Evolutionary conservation across 2,888 invertebrate genomes (phyloP), one percentile per base, ranked within the genome.

Genomic region (Ommatoiulus sabulosus): DNA sequence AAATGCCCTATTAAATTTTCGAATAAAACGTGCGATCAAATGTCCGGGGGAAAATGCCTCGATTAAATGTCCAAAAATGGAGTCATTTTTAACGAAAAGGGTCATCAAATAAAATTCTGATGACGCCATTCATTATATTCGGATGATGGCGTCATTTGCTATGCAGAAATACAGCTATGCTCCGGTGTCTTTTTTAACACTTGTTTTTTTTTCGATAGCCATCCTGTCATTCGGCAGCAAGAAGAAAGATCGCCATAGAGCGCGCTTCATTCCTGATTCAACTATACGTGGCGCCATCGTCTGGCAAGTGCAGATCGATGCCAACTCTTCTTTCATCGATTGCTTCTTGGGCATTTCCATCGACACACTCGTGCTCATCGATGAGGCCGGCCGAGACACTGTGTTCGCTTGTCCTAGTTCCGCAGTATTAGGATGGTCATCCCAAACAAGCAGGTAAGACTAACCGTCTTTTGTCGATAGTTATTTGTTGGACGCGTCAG

Each of bases 311-410:
- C 94, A 95, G 92, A 91, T 92, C 6, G 93, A 93, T 88, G 92
- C 92, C 12, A 92, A 91, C 88, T 90, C 92, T 4, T 90, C 91
- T 89, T 72, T 90, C 86, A 94, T 97, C 35, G 96, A 97, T 90
- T 96, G 97, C 92, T 95, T 96, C 90, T 94, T 98, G 91, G 98
- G 97, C 0, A 95, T 98, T 89, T 97, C 97, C 4, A 95, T 96
- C 0, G 98, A 98, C 92, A 96, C 96, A 0, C 93, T 98, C 87
- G 97, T 98, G 44, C 93, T 98, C 17, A 95, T 98, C 86, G 98
- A 98, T 92, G 96, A 97, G 91, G 94, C 94, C 89, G 95, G 96
- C 0, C 94, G 96, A 86, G 96, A 97, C 92, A 95, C 97, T 84
- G 95, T 98, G 48, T 96, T 98, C 91, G 97, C 97, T 12, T 94